phyloP scores from a whole-genome alignment of 1,140 invertebrate genomes.

The Eciton burchellii region DNA sequence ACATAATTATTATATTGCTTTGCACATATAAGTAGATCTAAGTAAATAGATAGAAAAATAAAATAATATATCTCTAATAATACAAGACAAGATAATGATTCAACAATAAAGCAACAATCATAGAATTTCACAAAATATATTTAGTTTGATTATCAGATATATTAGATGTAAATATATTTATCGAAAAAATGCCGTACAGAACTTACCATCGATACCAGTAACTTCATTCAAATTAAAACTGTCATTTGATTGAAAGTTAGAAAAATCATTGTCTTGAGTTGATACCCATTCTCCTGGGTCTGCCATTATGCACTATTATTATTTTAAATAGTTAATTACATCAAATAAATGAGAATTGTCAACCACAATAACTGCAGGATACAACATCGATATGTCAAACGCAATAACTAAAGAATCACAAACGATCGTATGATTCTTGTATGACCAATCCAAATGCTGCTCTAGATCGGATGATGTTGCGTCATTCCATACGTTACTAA shows the following conservation, averaged over 20 bases:
- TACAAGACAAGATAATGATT: not conserved
- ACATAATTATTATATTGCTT: no score
- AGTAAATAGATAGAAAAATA: not conserved
- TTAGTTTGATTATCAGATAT: no score
- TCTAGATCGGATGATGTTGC: slow-evolving; percentile 80
- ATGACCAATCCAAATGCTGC: slow-evolving; percentile 73
- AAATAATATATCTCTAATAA: not conserved
- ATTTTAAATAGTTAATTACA: slow-evolving; percentile 54
- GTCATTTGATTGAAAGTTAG: slow-evolving; percentile 78
- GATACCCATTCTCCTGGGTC: slow-evolving; percentile 79
- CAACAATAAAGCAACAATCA: not conserved
- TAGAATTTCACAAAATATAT: not conserved
- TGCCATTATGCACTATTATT: slow-evolving; percentile 73
- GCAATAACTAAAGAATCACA: slow-evolving; percentile 75
- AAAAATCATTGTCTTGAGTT: slow-evolving; percentile 80
- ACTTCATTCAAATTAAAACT: slow-evolving; percentile 83
- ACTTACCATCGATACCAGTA: slow-evolving; percentile 82
- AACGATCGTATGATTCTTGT: slow-evolving; percentile 75
- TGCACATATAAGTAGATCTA: not conserved
- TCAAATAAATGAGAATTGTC: slow-evolving; percentile 31
- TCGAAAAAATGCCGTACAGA: slow-evolving; percentile 32
- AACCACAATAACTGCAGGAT: slow-evolving; percentile 30
- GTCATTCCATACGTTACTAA: slow-evolving; percentile 64
- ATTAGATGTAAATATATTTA: not conserved
- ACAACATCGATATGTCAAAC: slow-evolving; percentile 68